Evolutionary conservation across 2,113 vertebrate genomes (phyloP).

Genomic region (Glareola pratincola): DNA sequence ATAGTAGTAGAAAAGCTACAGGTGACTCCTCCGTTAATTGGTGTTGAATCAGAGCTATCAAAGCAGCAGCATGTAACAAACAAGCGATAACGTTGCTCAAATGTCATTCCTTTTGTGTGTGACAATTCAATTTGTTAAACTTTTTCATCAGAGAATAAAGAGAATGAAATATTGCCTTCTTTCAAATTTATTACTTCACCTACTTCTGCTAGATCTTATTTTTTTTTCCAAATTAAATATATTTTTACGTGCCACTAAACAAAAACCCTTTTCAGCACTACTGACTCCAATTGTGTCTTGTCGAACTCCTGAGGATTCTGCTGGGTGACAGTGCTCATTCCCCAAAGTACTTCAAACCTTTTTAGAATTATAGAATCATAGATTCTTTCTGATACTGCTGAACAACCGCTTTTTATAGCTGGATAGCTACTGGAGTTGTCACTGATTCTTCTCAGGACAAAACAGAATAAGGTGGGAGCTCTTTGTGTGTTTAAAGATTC

Average conservation of each 20-base stretch:
- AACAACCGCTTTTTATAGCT: background rate
- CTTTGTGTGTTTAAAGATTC: background rate
- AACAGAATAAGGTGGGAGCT: background rate
- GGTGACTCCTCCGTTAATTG: background rate
- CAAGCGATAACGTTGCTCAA: background rate
- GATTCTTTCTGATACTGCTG: background rate
- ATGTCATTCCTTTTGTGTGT: background rate
- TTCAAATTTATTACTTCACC: background rate
- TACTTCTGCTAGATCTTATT: background rate
- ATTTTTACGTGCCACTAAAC: background rate
- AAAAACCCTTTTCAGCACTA: background rate
- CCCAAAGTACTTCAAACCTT: background rate
- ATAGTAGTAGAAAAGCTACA: background rate
- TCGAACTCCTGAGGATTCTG: background rate
- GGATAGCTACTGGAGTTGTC: background rate
- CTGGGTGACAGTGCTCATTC: background rate
- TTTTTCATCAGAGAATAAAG: background rate
- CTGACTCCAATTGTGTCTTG: background rate
- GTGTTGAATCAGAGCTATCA: background rate
- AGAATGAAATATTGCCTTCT: background rate
- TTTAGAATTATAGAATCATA: too few relatives aligned
- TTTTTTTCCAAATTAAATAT: background rate
- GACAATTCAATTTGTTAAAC: constrained; percentile 3
- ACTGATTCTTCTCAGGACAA: background rate
- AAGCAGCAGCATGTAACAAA: background rate